Conservation (phyloP, 2,113 vertebrate genomes). For the Pomatorhinus ruficollis region DNA sequence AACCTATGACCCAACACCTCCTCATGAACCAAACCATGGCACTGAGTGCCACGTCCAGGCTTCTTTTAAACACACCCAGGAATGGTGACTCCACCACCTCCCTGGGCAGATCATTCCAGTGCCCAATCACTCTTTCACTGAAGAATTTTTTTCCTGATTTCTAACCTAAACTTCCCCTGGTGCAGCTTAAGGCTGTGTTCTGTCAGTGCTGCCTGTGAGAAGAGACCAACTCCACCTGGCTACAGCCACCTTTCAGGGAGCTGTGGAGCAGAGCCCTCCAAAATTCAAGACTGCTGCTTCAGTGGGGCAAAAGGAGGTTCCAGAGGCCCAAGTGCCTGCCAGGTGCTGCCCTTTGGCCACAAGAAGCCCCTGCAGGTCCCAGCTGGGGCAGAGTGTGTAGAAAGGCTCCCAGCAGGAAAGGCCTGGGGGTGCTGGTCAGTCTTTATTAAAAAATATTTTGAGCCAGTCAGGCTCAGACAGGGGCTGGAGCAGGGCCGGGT, state of each 20-base stretch:
- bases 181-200: background rate
- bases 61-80: background rate
- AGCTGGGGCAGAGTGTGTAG: background rate
- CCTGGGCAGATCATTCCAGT: background rate
- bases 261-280: background rate
- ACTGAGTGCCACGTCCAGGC: background rate
- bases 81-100: background rate
- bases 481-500: rapidly evolving
- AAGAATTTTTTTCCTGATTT: background rate
- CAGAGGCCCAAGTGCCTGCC: background rate
- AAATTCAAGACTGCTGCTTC: background rate
- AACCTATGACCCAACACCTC: background rate
- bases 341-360: background rate
- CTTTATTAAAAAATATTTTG: too few species aligned
- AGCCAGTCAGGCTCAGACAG: too few species aligned
- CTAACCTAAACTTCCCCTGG: background rate
- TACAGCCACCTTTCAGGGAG: background rate
- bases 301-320: background rate
- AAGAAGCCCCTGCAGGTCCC: background rate
- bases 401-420: background rate
- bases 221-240: rapidly evolving
- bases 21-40: background rate
- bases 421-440: rapidly evolving
- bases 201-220: background rate
- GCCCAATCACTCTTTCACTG: background rate